Evolutionary conservation across 2,888 invertebrate genomes (phyloP).

Genomic region (Cyclophora punctaria): DNA sequence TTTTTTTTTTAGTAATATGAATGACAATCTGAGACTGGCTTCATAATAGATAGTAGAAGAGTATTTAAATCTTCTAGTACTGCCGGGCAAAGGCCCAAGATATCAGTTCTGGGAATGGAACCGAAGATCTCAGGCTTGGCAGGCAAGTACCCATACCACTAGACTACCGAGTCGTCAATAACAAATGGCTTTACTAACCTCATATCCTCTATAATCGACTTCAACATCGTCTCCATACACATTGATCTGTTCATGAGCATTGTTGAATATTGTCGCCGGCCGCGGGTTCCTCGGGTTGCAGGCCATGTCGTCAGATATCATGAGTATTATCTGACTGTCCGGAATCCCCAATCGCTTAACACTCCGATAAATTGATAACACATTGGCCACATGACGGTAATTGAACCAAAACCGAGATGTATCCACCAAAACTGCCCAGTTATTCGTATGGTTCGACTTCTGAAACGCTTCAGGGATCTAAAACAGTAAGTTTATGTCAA

Average conservation of each 20-base stretch:
- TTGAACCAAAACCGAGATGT: constrained; percentile 99
- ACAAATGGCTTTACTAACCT: constrained; percentile 62
- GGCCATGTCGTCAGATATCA: constrained; percentile 99
- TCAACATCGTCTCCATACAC: constrained; percentile 99
- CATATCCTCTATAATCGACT: constrained; percentile 97
- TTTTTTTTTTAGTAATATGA: too few species aligned
- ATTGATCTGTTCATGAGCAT: constrained; percentile 97
- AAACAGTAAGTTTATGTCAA: constrained; percentile 12
- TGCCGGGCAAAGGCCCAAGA: too few species aligned
- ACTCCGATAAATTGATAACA: constrained; percentile 97
- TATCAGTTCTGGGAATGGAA: too few species aligned
- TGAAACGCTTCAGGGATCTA: constrained; percentile 73
- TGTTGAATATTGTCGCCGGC: constrained; percentile 98
- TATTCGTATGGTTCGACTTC: constrained; percentile 92
- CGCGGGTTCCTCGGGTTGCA: constrained; percentile 98
- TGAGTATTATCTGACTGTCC: constrained; percentile 97
- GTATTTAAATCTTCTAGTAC: too few species aligned
- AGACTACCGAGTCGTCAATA: too few species aligned
- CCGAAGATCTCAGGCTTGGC: too few species aligned
- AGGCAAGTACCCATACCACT: too few species aligned
- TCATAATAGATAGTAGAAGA: background rate
- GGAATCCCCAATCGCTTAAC: constrained; percentile 99
- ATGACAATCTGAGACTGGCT: too few species aligned
- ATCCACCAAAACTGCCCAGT: constrained; percentile 99
- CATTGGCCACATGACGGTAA: constrained; percentile 99